Evolutionary conservation across 2,888 invertebrate genomes (phyloP).

Genomic region (Bugulina stolonifera): DNA sequence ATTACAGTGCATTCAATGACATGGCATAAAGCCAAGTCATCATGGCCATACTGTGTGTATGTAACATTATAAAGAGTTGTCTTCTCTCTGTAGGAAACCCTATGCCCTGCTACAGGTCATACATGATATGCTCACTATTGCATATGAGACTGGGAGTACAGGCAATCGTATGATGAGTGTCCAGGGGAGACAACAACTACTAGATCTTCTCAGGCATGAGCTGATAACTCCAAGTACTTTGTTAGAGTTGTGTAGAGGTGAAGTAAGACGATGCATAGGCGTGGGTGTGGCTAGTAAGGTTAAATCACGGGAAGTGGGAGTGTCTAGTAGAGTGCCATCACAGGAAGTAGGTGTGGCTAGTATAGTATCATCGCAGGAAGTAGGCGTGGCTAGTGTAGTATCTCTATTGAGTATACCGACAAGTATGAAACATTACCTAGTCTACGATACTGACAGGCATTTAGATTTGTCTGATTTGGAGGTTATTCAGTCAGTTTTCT

Average conservation of each 20-base stretch:
- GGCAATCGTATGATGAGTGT: not conserved
- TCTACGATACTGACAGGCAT: not conserved
- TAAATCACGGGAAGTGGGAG: no score
- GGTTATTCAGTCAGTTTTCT: no score
- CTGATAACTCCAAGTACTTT: not conserved
- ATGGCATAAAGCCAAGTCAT: no score
- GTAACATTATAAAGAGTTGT: not conserved
- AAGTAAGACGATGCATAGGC: not conserved
- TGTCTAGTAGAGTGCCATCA: no score
- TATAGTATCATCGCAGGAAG: no score
- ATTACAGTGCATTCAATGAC: no score
- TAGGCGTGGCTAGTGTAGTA: not conserved
- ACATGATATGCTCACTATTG: conserved; percentile 24
- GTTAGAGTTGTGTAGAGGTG: not conserved
- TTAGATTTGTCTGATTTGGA: not conserved
- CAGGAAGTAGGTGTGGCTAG: no score
- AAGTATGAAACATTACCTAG: not conserved
- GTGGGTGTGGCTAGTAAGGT: not conserved
- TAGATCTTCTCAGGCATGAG: not conserved
- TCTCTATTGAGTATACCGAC: not conserved
- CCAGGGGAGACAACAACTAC: not conserved
- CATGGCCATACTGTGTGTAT: no score
- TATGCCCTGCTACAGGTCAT: not conserved
- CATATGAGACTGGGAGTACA: not conserved
- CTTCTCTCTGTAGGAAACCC: conserved; percentile 14